phyloP scores from a whole-genome alignment of 2,888 invertebrate species.

The Pandemis cinnamomeana region DNA sequence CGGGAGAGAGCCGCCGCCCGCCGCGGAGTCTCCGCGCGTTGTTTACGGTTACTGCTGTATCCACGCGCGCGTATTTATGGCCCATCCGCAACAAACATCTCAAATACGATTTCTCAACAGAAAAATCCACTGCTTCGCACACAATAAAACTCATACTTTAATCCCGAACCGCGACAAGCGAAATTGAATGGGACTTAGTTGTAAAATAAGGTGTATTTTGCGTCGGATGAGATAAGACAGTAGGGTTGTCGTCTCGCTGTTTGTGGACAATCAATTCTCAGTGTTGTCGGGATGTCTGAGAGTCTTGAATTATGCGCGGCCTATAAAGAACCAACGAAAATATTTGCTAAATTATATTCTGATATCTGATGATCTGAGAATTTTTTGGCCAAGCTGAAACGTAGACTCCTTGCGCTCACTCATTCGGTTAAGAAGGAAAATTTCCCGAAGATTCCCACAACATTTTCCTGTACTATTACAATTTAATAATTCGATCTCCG shows the following conservation, averaged over 20 bases:
- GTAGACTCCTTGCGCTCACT: too few relatives aligned
- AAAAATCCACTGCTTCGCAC: constrained; percentile 9
- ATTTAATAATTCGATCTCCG: neutral
- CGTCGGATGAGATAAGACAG: neutral
- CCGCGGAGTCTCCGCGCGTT: neutral
- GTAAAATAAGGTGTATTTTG: neutral
- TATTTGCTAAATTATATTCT: too few relatives aligned
- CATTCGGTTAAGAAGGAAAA: too few relatives aligned
- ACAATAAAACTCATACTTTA: constrained; percentile 10
- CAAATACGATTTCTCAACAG: constrained; percentile 8
- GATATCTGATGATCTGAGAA: too few relatives aligned
- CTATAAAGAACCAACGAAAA: neutral
- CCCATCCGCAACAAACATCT: neutral
- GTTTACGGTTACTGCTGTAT: constrained; percentile 3
- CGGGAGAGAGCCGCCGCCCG: neutral
- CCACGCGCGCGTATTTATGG: neutral
- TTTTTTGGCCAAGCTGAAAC: too few relatives aligned
- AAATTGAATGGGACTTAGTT: neutral
- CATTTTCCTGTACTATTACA: neutral
- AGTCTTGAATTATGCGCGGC: neutral
- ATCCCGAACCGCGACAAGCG: neutral
- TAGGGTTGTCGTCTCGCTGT: neutral
- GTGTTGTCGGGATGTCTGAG: neutral
- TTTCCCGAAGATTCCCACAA: neutral
- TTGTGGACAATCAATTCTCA: neutral